Evolutionary conservation across 2,888 invertebrate species (phyloP), one percentile per base, ranked within the genome.

Genomic region (Adelphocoris suturalis): DNA sequence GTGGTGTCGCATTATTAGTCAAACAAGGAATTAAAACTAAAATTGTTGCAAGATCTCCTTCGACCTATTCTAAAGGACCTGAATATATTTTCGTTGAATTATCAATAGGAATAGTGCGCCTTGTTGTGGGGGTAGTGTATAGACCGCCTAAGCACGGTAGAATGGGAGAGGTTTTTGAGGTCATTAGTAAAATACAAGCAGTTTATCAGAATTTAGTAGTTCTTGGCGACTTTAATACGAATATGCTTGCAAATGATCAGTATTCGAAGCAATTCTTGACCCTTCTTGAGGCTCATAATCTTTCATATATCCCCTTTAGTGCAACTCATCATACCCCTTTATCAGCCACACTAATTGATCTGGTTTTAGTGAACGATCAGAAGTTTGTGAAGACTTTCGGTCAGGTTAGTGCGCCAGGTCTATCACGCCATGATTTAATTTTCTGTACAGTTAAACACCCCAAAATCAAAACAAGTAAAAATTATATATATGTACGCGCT

Each of bases 91-190:
- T 68, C 2, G 19, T 7, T 12, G 23, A 23, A 7, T 23, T 23
- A 23, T 23, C 11, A 23, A 23, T 0, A 1, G 13, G 19, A 13
- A 68, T 11, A 23, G 19, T 0, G 23, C 23, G 23, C 23, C 68
- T 68, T 68, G 68, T 68, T 0, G 68, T 68, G 0, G 23, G 68
- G 5, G 23, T 68, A 7, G 68, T 68, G 13, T 68, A 68, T 13
- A 68, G 68, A 23, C 68, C 68, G 23, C 68, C 68, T 3, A 68
- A 68, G 68, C 68, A 68, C 23, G 68, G 68, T 23, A 68, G 68
- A 13, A 68, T 68, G 12, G 27, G 5, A 4, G 68, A 68, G 11
- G 68, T 68, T n/a, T 23, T 68, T 23, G 23, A 68, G 11, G 68
- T 68, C 9, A 68, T 68, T 7, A 68, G 68, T 23, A 68, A 23